These are phyloP conservation scores for Manduca sexta DNA, from an alignment of 1,140 invertebrate species.

Conservation along the genomic window DNA sequence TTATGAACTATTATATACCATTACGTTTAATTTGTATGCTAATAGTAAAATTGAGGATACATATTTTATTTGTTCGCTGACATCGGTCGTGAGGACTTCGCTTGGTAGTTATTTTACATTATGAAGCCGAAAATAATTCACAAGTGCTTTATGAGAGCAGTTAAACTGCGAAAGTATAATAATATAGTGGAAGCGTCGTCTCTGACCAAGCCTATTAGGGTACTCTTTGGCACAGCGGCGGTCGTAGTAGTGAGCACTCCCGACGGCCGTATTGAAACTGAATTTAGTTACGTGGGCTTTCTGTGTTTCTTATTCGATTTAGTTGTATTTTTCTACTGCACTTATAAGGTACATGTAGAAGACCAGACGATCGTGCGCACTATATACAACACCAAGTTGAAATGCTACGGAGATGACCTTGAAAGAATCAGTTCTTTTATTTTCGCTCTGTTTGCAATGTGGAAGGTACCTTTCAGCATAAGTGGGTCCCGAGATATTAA, in stretches of 20 bases:
- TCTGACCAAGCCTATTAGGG: conserved; percentile 13
- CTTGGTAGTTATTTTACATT: background rate
- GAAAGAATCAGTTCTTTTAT: conserved; percentile 29
- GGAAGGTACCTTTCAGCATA: conserved; percentile 39
- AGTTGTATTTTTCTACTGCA: conserved; percentile 34
- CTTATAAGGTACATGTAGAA: conserved; percentile 19
- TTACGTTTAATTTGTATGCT: background rate
- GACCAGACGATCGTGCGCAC: conserved; percentile 38
- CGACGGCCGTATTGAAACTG: background rate
- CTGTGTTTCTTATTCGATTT: conserved; percentile 5
- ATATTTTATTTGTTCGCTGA: background rate
- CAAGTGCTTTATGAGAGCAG: background rate
- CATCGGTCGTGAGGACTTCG: background rate
- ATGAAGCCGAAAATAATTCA: background rate
- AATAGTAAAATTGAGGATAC: background rate
- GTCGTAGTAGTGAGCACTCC: conserved; percentile 13
- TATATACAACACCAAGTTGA: conserved; percentile 40
- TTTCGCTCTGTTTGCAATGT: conserved; percentile 35
- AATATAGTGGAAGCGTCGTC: conserved; percentile 26
- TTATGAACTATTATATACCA: background rate
- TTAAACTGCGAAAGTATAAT: conserved; percentile 3
- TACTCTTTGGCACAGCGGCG: conserved; percentile 18
- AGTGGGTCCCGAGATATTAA: conserved; percentile 20
- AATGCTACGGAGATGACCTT: conserved; percentile 45
- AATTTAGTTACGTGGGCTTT: conserved; percentile 3